Conservation (phyloP, 1,140 invertebrate genomes). For the Drosophila subpulchrella region DNA sequence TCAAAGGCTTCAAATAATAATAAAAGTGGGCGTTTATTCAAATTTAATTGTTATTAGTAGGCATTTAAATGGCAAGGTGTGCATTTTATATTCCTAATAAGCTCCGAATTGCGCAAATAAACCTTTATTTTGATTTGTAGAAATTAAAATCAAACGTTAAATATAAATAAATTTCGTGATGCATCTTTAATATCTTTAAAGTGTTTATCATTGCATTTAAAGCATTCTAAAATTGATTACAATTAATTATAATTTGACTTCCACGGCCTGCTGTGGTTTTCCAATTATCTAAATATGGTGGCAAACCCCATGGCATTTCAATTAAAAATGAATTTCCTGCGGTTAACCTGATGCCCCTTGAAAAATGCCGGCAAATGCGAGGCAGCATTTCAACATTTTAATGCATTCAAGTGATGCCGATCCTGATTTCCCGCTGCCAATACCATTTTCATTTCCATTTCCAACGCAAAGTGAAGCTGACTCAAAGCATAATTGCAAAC, state of each 20-base stretch:
- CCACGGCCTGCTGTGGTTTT: constrained; percentile 8
- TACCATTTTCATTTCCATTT: constrained; percentile 46
- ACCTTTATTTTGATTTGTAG: background rate
- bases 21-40: background rate
- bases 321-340: constrained; percentile 31
- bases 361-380: constrained; percentile 11
- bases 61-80: background rate
- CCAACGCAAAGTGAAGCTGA: constrained; percentile 46
- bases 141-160: background rate
- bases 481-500: constrained; percentile 81
- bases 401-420: constrained; percentile 33
- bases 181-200: background rate
- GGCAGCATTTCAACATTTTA: constrained; percentile 22
- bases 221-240: background rate
- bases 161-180: too few species aligned
- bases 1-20: constrained; percentile 15
- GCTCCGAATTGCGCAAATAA: too few species aligned
- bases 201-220: background rate
- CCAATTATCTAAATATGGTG: constrained; percentile 22
- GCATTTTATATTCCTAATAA: background rate
- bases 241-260: constrained; percentile 14
- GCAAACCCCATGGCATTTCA: constrained; percentile 20
- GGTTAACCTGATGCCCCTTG: constrained; percentile 32
- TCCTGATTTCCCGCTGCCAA: constrained; percentile 33
- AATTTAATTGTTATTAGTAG: constrained; percentile 15